Evolutionary conservation across 2,113 vertebrate genomes (phyloP).

Genomic region (Pangasianodon hypophthalmus): DNA sequence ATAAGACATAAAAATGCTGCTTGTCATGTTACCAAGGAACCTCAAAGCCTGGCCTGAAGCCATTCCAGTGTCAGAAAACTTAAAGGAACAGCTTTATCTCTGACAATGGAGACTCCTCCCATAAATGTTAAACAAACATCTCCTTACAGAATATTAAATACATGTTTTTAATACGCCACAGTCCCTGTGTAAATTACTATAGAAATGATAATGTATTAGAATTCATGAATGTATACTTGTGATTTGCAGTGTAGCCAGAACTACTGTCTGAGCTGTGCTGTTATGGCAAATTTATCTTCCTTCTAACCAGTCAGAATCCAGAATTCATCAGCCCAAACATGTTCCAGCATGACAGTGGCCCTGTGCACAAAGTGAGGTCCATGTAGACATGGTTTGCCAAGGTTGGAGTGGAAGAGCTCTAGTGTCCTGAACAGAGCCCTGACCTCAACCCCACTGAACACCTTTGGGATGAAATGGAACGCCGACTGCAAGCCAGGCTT

Average conservation of each 20-base stretch:
- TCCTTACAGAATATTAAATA: too few species aligned
- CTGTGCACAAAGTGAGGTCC: not conserved
- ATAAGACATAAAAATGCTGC: not conserved
- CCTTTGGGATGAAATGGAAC: not conserved
- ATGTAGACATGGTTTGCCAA: not conserved
- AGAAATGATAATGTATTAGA: not conserved
- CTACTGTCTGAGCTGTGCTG: too few species aligned
- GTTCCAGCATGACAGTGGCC: not conserved
- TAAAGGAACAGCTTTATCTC: not conserved
- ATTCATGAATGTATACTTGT: not conserved
- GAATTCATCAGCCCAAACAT: not conserved
- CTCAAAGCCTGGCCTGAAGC: not conserved
- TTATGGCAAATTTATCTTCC: not conserved
- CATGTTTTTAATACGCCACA: not conserved
- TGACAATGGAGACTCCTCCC: too few species aligned
- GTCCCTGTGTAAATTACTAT: not conserved
- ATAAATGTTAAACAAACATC: too few species aligned
- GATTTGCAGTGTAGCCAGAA: too few species aligned
- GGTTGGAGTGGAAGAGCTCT: not conserved
- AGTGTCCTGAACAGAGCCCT: not conserved
- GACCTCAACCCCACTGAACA: not conserved
- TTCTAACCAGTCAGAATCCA: not conserved
- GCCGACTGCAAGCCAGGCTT: not conserved
- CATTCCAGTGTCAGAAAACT: too few species aligned
- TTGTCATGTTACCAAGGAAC: not conserved